Conservation (phyloP, 2,797 vertebrate genomes). For the Gallinago stenura region DNA sequence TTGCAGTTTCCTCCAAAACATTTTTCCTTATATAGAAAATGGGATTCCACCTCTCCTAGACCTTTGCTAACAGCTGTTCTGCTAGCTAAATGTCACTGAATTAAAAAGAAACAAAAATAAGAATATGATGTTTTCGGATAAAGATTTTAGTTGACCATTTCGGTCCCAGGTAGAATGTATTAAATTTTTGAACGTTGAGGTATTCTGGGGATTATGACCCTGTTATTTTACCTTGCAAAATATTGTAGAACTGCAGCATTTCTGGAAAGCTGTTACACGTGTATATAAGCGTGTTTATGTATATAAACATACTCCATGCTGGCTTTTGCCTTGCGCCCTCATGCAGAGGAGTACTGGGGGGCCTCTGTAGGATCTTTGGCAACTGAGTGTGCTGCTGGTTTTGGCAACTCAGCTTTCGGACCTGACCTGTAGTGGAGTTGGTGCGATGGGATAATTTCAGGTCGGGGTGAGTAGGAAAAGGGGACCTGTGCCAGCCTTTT, state of each 20-base stretch:
- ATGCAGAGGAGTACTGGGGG: background rate
- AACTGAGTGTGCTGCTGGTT: background rate
- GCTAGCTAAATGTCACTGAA: constrained; percentile 76
- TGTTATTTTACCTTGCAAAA: background rate
- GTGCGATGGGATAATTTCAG: background rate
- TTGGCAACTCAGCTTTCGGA: background rate
- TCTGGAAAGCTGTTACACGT: background rate
- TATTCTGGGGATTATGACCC: background rate
- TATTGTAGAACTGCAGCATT: background rate
- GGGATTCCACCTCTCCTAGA: constrained; percentile 69
- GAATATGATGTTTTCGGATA: constrained; percentile 30
- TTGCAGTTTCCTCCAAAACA: constrained; percentile 51
- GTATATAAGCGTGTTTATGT: background rate
- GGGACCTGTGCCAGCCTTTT: background rate
- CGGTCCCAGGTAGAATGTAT: background rate
- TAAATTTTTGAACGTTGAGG: background rate
- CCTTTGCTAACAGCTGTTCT: constrained; percentile 77
- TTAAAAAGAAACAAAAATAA: constrained; percentile 64
- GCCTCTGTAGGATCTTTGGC: background rate
- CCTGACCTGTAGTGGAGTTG: background rate
- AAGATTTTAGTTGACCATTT: constrained; percentile 63
- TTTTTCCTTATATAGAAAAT: constrained; percentile 67
- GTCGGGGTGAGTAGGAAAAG: background rate
- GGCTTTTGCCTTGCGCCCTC: background rate
- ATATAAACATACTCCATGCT: accelerated